Conservation (phyloP, 1,140 invertebrate genomes). For the Trichoplusia ni region DNA sequence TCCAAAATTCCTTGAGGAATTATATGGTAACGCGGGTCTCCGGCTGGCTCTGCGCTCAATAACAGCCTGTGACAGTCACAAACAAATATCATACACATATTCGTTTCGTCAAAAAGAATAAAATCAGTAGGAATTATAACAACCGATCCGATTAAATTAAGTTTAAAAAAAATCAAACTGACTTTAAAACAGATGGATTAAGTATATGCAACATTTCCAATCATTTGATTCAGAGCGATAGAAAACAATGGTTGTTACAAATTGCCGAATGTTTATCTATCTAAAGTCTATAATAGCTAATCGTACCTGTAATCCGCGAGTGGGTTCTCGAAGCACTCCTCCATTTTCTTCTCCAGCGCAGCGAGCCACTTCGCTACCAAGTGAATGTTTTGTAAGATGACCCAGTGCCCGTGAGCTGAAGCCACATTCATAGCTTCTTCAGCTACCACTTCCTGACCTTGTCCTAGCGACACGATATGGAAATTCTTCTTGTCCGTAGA, state of each 20-base stretch:
- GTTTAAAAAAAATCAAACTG: constrained; percentile 1
- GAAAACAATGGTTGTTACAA: no score
- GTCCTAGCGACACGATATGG: constrained; percentile 96
- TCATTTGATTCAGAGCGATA: no score
- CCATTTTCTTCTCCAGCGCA: constrained; percentile 95
- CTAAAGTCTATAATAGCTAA: not conserved
- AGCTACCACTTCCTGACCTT: constrained; percentile 96
- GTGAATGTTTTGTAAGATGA: constrained; percentile 95
- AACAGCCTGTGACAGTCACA: no score
- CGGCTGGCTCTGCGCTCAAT: constrained; percentile 84
- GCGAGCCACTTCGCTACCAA: constrained; percentile 94
- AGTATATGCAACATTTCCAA: no score
- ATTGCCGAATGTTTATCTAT: not conserved
- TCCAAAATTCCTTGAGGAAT: constrained; percentile 93
- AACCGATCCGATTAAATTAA: no score
- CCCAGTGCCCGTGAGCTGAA: constrained; percentile 93
- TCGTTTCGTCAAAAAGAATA: no score
- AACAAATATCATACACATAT: no score
- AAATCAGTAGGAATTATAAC: no score
- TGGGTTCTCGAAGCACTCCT: constrained; percentile 87
- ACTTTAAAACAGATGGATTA: not conserved
- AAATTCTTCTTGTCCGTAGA: constrained; percentile 91
- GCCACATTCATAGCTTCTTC: constrained; percentile 92
- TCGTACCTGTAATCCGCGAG: constrained; percentile 85
- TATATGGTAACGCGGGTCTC: constrained; percentile 80